phyloP scores from a whole-genome alignment of 2,888 invertebrate species.

The Cremastinae sp. region DNA sequence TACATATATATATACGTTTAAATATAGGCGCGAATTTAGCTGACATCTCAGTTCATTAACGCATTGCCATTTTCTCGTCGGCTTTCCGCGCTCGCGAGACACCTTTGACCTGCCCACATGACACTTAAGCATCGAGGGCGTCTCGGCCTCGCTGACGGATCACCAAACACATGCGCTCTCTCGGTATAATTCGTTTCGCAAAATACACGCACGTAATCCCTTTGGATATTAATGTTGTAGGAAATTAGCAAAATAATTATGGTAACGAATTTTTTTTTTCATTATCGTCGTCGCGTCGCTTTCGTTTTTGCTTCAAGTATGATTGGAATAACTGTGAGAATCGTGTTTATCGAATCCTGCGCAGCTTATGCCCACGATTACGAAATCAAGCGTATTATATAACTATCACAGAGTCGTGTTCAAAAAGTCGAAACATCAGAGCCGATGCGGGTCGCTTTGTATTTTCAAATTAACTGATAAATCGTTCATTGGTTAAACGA shows the following conservation, averaged over 20 bases:
- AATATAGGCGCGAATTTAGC: not conserved
- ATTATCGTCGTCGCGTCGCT: not conserved
- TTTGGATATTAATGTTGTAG: constrained; percentile 10
- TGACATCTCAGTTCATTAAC: constrained; percentile 56
- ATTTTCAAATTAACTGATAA: constrained; percentile 5
- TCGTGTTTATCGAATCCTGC: constrained; percentile 52
- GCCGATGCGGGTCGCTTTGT: constrained; percentile 25
- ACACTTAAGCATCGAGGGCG: constrained; percentile 41
- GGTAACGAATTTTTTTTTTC: constrained; percentile 22
- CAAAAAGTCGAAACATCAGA: constrained; percentile 17
- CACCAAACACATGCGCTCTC: constrained; percentile 47
- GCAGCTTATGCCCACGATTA: not conserved
- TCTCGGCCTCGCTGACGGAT: constrained; percentile 45
- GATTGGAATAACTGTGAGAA: too few relatives aligned
- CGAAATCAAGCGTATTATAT: constrained; percentile 11
- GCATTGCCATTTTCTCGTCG: constrained; percentile 51
- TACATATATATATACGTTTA: constrained; percentile 1
- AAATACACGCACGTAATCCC: constrained; percentile 5
- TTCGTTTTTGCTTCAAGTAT: too few relatives aligned
- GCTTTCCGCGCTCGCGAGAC: constrained; percentile 47
- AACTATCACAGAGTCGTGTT: constrained; percentile 12
- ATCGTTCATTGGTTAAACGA: constrained; percentile 29
- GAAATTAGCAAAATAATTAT: constrained; percentile 5
- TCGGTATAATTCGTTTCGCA: constrained; percentile 38
- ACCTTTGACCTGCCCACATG: constrained; percentile 54